Evolutionary conservation across 1,140 invertebrate species (phyloP), one percentile per base, ranked within the genome.

Genomic region (Diplogasteroides magnus): DNA sequence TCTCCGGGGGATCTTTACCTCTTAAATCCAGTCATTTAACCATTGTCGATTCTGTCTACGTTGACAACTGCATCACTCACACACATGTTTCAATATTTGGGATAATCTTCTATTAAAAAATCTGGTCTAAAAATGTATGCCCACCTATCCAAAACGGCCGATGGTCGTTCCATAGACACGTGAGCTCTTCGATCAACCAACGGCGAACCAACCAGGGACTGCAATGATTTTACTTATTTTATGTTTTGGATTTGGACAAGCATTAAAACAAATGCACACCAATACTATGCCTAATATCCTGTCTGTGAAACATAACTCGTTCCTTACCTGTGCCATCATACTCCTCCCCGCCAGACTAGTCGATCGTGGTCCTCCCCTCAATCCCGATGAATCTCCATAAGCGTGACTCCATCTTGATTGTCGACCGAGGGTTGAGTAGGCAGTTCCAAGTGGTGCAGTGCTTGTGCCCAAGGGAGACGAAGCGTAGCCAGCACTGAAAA

Each of bases 161-260:
- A 68, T 19, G 67, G 67, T 15, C 60, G 37, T 32, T 67, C 65
- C 32, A 48, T 19, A 48, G 6, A 19, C 6, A 48, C 58, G 68
- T 27, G 31, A 68, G 2, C 63, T 29, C 31, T 62, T 48, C 26
- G 61, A n/a, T 31, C 26, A 58, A 48, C 37, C 0, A 72, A 31
- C 19, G 70, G 70, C 55, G 67, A 71, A 29, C 66, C 66, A 31
- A 68, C 70, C 15, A 72, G 70, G 29, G 67, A 68, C 66, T 68
- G 31, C 6, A 68, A 64, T 13, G 13, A 63, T 48, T 6, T 19
- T 48, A 19, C 19, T 48, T 48, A 11, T 48, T 48, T 48, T 19
- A 48, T 48, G 6, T 48, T 48, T 19, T 48, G 19, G n/a, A n/a
- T n/a, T n/a, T n/a, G n/a, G n/a, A n/a, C n/a, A n/a, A n/a, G n/a